Base-by-base conservation (phyloP, 2,797 vertebrate species). In the Enteromius unitaeniatus region DNA sequence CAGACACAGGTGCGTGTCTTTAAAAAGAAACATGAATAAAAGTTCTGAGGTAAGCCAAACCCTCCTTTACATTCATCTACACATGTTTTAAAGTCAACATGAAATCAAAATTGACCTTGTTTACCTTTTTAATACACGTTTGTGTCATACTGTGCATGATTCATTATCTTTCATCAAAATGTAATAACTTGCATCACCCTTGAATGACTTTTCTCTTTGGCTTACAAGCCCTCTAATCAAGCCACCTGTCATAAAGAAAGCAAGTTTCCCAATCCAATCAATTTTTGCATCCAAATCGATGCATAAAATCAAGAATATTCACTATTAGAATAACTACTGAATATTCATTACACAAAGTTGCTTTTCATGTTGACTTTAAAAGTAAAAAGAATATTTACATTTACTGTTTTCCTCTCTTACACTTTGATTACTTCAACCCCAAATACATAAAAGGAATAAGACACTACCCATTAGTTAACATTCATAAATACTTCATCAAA, bases 401-500 rank as follows among this genome's bases (percentile, higher is more conserved):
- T 49, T 70, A 60, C 17, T 31, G 45, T 76, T 53, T 62, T 65
- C 7, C 21, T 37, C 21, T 40, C 14, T 75, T 49, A 19, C 45
- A 65, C 58, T 62, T 51, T 72, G 9, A 84, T 4, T 49, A 53
- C 1, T 45, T 67, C 26, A 81, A 74, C 70, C 84, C 64, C 60
- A 23, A 21, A 68, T 81, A 76, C 84, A 85, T 58, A 85, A 85
- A 85, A 81, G 78, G 64, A 58, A 70, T 58, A 26, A 64, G 47
- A 28, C 53, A 31, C 58, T 64, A 70, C 42, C 77, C 53, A 72
- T 23, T 28, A 28, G 21, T 65, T 83, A 62, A 67, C 21, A 79
- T 67, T 67, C 67, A 86, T 83, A 62, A 82, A 82, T 78, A 86
- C 68, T 55, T 74, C 28, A 67, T 74, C 75, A 72, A 77, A 65